Conservation (phyloP, 2,888 invertebrate species). For the Oscheius sp. region DNA sequence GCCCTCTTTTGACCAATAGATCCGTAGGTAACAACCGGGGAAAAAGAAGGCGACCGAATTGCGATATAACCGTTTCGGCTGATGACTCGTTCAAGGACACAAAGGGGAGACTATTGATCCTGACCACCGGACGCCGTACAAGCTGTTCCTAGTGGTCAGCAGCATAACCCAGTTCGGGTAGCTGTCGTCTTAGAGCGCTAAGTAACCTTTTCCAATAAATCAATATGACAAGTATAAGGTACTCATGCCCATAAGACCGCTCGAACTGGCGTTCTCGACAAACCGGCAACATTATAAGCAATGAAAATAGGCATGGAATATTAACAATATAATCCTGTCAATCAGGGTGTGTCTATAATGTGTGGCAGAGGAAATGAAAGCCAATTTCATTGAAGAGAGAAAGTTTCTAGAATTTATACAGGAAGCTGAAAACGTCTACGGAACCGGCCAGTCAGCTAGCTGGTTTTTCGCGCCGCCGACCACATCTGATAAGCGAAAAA, state of each 20-base stretch:
- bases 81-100: slow-evolving; percentile 37
- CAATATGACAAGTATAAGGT: no score
- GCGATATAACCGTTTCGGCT: slow-evolving; percentile 37
- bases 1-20: slow-evolving; percentile 7
- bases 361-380: no score
- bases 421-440: slow-evolving; percentile 30
- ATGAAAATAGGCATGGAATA: no score
- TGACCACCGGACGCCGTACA: slow-evolving; percentile 21
- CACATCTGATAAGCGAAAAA: slow-evolving; percentile 38
- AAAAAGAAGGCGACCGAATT: slow-evolving; percentile 36
- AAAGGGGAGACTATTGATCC: slow-evolving; percentile 26
- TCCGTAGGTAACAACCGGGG: slow-evolving; percentile 28
- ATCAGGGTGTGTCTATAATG: no score
- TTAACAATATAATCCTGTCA: no score
- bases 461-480: slow-evolving; percentile 35
- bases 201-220: no score
- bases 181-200: no score
- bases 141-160: not conserved
- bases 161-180: no score
- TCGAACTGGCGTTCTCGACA: no score
- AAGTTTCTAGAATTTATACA: slow-evolving; percentile 12
- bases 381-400: no score
- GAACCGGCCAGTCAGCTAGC: slow-evolving; percentile 28
- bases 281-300: no score
- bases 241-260: no score